These are phyloP conservation scores for Centroberyx gerrardi DNA, from an alignment of 2,797 vertebrate species.

Conservation along the genomic window DNA sequence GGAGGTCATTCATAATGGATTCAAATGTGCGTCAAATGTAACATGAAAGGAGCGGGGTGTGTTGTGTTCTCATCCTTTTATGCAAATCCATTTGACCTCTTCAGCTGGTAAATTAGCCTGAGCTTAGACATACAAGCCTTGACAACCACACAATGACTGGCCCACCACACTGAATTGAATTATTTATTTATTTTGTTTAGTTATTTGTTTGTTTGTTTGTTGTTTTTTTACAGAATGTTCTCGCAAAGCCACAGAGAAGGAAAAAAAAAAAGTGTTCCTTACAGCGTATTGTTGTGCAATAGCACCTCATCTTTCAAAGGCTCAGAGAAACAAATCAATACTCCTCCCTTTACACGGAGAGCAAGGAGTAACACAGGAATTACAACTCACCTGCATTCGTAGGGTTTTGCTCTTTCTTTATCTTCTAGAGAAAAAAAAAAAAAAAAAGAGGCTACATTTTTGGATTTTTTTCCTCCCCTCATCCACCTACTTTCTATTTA, in stretches of 20 bases:
- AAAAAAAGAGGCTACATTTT: neutral
- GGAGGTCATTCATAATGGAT: conserved; percentile 20
- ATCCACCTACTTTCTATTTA: conserved; percentile 34
- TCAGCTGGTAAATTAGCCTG: neutral
- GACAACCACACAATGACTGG: neutral
- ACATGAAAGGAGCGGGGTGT: neutral
- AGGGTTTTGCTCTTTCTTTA: conserved; percentile 33
- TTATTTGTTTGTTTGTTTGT: neutral
- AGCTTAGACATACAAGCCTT: neutral
- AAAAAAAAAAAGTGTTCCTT: conserved; percentile 52
- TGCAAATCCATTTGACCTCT: conserved; percentile 16
- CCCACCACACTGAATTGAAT: neutral
- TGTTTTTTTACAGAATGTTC: neutral
- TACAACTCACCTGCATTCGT: conserved; percentile 36
- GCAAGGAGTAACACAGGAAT: conserved; percentile 35
- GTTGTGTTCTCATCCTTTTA: conserved; percentile 1
- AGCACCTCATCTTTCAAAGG: conserved; percentile 50
- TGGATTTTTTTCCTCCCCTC: too few species aligned
- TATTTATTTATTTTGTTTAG: neutral
- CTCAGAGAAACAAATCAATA: conserved; percentile 65
- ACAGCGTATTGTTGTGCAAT: conserved; percentile 39
- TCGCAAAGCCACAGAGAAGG: neutral
- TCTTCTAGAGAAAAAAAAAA: conserved; percentile 45
- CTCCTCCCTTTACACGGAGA: conserved; percentile 32
- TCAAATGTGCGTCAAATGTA: neutral